phyloP scores from a whole-genome alignment of 2,797 vertebrate species.

The Sylvilagus floridanus region DNA sequence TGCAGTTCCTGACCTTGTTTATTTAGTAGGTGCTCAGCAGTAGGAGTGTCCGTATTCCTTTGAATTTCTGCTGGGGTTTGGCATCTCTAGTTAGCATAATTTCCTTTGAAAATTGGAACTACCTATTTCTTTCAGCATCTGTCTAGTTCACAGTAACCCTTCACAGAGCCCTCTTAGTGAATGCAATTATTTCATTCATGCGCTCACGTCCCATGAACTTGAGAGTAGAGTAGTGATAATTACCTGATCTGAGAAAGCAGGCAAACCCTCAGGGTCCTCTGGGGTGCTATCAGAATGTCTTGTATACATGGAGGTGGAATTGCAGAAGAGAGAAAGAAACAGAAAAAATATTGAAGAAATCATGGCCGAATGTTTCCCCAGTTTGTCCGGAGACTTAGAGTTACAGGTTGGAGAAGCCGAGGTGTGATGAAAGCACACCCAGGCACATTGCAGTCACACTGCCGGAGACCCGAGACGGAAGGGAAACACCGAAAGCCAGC shows the following conservation, averaged over 20 bases:
- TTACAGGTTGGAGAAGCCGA: too few relatives aligned
- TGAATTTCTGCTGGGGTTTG: neutral
- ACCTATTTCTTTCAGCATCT: neutral
- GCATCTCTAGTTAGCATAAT: neutral
- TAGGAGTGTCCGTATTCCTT: neutral
- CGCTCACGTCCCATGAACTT: constrained; percentile 9
- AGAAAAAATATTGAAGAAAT: too few relatives aligned
- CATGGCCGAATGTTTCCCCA: too few relatives aligned
- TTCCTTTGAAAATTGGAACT: neutral
- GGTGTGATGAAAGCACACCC: too few relatives aligned
- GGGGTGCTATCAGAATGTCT: too few relatives aligned
- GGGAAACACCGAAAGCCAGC: too few relatives aligned
- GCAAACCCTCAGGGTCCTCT: neutral
- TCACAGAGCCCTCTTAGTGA: neutral
- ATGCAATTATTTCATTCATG: neutral
- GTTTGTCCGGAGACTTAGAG: too few relatives aligned
- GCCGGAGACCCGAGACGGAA: too few relatives aligned
- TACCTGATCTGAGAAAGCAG: constrained; percentile 23
- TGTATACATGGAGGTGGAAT: too few relatives aligned
- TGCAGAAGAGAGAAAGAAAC: too few relatives aligned
- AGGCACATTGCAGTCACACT: too few relatives aligned
- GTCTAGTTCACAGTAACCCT: neutral
- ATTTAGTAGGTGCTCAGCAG: neutral
- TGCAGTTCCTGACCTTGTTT: neutral
- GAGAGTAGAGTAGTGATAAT: constrained; percentile 19